Evolutionary conservation across 2,888 invertebrate genomes (phyloP), one percentile per base, ranked within the genome.

Genomic region (Dusona sp.): DNA sequence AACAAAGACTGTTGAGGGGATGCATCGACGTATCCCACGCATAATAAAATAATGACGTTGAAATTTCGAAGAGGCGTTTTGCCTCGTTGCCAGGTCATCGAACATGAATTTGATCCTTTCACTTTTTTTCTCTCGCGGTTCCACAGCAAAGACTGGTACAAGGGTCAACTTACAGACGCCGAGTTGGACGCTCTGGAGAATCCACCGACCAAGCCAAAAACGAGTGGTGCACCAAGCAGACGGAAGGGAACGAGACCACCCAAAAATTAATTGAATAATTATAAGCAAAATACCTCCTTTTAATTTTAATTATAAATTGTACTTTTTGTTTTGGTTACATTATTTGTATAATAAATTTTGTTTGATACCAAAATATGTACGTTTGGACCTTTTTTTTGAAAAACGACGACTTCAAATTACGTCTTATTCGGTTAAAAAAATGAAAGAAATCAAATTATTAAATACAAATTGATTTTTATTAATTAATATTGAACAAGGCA

Each of bases 91-190:
- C 72, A 68, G 75, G 78, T 83, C 83, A 68, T 84, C 45, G 74
- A 83, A 86, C 74, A 84, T 38, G 22, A 51, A 67, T 84, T 84
- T 83, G 33, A 78, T 79, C 83, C 79, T 86, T 86, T 86, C 77
- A 84, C 86, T 85, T 87, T 54, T 42, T 78, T 79, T 61, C 57
- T 45, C 93, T 74, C 70, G 78, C 80, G 19, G 82, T 86, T 92
- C 64, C 95, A n/a, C 94, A 98, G 98, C 94, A 97, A 96, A 89
- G 98, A 98, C 92, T 98, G 98, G 98, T 98, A 98, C 95, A 98
- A 98, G 93, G 98, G 96, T 64, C 96, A 97, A 89, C 94, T 98
- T 91, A 97, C 97, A 11, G 98, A 98, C 87, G 97, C 96, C 61
- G 96, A 98, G 93, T 94, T 98, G 83, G 97, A 97, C 0, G 97